These are phyloP conservation scores for Bovichtus diacanthus DNA, from an alignment of 2,797 vertebrate species.

Conservation along the genomic window DNA sequence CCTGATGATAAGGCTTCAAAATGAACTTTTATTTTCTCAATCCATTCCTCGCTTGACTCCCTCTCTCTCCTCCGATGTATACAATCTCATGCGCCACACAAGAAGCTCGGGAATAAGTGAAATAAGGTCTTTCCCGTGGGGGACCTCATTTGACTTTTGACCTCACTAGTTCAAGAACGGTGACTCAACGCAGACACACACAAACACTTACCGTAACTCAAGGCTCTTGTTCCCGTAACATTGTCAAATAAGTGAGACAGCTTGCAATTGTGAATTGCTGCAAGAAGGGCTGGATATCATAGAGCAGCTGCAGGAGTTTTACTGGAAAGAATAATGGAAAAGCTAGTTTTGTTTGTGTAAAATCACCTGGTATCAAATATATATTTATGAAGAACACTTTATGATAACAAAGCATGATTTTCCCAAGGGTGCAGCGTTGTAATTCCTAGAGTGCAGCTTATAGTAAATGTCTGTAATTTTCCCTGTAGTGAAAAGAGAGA, in stretches of 20 bases:
- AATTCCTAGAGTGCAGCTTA: slow-evolving; percentile 17
- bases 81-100: slow-evolving; percentile 75
- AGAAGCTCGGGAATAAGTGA: slow-evolving; percentile 61
- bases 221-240: slow-evolving; percentile 64
- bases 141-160: slow-evolving; percentile 69
- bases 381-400: slow-evolving; percentile 1
- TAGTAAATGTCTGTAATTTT: slow-evolving; percentile 46
- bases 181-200: slow-evolving; percentile 68
- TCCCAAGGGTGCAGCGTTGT: not conserved
- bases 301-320: slow-evolving; percentile 40
- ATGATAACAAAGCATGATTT: not conserved
- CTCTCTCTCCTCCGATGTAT: slow-evolving; percentile 8
- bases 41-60: slow-evolving; percentile 21
- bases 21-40: slow-evolving; percentile 53
- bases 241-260: slow-evolving; percentile 48
- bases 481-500: slow-evolving; percentile 28
- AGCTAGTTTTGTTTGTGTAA: slow-evolving; percentile 1
- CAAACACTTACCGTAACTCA: slow-evolving; percentile 76
- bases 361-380: slow-evolving; percentile 42
- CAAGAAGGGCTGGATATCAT: slow-evolving; percentile 23
- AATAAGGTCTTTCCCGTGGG: slow-evolving; percentile 40
- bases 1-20: slow-evolving; percentile 59
- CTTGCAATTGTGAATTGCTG: slow-evolving; percentile 36
- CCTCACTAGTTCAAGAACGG: slow-evolving; percentile 42
- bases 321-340: slow-evolving; percentile 46